Evolutionary conservation across 2,888 invertebrate species (phyloP).

Genomic region (Acanthopleura granulata): DNA sequence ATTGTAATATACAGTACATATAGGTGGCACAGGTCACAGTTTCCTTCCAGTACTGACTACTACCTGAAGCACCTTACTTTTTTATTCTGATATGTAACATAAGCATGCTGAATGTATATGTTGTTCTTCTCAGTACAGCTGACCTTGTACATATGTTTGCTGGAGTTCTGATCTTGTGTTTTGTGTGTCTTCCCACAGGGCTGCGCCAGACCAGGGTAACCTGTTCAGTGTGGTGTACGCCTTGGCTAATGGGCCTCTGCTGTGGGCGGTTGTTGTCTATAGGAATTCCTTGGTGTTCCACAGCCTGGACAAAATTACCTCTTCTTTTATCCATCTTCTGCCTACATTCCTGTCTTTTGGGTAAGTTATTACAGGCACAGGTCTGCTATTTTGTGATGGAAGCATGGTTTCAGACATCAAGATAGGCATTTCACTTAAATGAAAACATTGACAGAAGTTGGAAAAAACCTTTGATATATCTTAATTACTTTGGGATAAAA

Average conservation of each 20-base stretch:
- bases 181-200: conserved; percentile 34
- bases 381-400: background rate
- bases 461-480: too few relatives aligned
- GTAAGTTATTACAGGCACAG: conserved; percentile 39
- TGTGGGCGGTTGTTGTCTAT: conserved; percentile 52
- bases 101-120: too few relatives aligned
- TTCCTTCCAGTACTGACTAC: too few relatives aligned
- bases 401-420: background rate
- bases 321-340: conserved; percentile 59
- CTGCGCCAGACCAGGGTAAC: conserved; percentile 29
- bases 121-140: too few relatives aligned
- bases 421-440: too few relatives aligned
- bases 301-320: conserved; percentile 60
- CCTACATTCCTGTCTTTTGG: conserved; percentile 55
- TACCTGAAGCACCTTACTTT: too few relatives aligned
- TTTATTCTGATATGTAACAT: too few relatives aligned
- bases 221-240: conserved; percentile 55
- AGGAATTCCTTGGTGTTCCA: conserved; percentile 60
- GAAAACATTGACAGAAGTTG: background rate
- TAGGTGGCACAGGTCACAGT: too few relatives aligned
- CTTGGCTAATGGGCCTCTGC: conserved; percentile 56
- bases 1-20: too few relatives aligned
- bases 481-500: too few relatives aligned
- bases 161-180: too few relatives aligned
- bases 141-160: too few relatives aligned